Percentiles rank a stretch among this genome's conserved stretches.
These are phyloP conservation scores for Drosophila barbarae DNA, from an alignment of 2,888 invertebrate genomes.

Conservation along the genomic window DNA sequence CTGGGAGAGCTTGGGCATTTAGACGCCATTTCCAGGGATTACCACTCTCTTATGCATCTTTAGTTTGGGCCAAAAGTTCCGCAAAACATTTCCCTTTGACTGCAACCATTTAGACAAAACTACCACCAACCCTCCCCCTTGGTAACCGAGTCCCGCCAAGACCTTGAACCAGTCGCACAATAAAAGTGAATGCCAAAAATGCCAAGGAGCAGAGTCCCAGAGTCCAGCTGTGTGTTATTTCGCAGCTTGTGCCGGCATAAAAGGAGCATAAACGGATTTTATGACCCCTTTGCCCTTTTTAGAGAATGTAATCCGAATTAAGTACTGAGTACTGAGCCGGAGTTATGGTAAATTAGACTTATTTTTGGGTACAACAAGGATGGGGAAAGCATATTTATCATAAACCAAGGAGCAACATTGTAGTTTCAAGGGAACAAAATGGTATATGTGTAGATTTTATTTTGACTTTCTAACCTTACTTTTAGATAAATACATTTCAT, in stretches of 20 bases:
- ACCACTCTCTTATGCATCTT: slow-evolving; percentile 40
- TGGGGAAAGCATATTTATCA: slow-evolving; percentile 5
- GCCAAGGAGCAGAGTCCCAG: slow-evolving; percentile 7
- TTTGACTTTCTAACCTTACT: too few species aligned
- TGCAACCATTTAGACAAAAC: slow-evolving; percentile 34
- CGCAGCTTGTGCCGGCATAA: slow-evolving; percentile 40
- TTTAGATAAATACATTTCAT: too few species aligned
- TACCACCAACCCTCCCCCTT: neutral
- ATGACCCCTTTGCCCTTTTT: slow-evolving; percentile 34
- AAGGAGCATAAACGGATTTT: slow-evolving; percentile 33
- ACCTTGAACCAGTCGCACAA: slow-evolving; percentile 22
- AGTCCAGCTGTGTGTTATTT: slow-evolving; percentile 40
- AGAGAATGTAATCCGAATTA: slow-evolving; percentile 33
- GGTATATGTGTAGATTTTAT: neutral
- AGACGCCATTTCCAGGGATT: slow-evolving; percentile 26
- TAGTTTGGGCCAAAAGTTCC: slow-evolving; percentile 24
- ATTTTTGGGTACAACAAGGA: slow-evolving; percentile 10
- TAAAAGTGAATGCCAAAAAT: slow-evolving; percentile 23
- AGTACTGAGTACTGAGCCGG: slow-evolving; percentile 30
- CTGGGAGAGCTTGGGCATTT: slow-evolving; percentile 28
- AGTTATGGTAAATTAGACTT: slow-evolving; percentile 28
- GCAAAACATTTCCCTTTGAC: slow-evolving; percentile 26
- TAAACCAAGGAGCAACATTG: neutral
- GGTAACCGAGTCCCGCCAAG: slow-evolving; percentile 2
- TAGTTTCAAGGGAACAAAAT: neutral